Evolutionary conservation across 2,888 invertebrate species (phyloP).

Genomic region (Agrotis ipsilon): DNA sequence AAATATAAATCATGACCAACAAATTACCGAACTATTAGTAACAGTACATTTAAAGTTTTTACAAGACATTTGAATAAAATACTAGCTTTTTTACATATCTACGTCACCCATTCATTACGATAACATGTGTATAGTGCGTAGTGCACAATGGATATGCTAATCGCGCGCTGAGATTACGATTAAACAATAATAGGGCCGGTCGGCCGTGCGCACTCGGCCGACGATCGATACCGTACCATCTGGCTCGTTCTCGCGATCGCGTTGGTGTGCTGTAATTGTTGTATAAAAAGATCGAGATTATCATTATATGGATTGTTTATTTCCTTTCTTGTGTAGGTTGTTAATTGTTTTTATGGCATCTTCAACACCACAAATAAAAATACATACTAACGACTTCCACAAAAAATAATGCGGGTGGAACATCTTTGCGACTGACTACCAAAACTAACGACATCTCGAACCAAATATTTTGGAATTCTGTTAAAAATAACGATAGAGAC

Average conservation of each 20-base stretch:
- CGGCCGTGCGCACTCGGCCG: constrained; percentile 72
- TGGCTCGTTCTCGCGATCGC: constrained; percentile 78
- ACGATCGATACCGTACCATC: constrained; percentile 84
- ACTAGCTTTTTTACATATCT: constrained; percentile 58
- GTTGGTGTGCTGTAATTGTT: constrained; percentile 48
- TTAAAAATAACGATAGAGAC: neutral
- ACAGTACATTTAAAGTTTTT: constrained; percentile 45
- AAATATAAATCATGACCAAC: constrained; percentile 41
- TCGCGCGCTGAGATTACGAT: constrained; percentile 84
- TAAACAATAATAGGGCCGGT: constrained; percentile 81
- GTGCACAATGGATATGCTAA: constrained; percentile 88
- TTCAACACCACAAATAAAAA: neutral
- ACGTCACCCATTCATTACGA: constrained; percentile 81
- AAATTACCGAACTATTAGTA: constrained; percentile 34
- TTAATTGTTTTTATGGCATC: constrained; percentile 14
- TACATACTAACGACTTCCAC: neutral
- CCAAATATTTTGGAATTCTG: neutral
- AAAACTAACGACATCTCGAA: neutral
- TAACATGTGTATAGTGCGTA: constrained; percentile 79
- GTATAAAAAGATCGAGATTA: constrained; percentile 40
- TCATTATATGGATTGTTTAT: constrained; percentile 38
- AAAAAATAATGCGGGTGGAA: neutral
- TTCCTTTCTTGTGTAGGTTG: constrained; percentile 11
- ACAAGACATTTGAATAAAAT: constrained; percentile 51
- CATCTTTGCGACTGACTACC: neutral